Conservation (phyloP, 2,113 vertebrate species). For the Bostrychus sinensis region DNA sequence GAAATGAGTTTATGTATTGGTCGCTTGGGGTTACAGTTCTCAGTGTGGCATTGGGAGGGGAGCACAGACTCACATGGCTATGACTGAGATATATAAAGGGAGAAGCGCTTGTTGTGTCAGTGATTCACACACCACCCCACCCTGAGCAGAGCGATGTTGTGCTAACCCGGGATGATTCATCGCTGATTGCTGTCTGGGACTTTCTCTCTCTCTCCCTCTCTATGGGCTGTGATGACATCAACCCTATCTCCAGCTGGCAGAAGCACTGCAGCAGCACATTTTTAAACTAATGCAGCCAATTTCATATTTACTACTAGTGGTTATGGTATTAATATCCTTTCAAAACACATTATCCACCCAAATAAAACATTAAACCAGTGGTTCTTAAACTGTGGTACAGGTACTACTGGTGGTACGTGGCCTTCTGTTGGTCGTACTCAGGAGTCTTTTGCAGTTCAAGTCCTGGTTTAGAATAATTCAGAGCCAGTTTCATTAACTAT, state of each 20-base stretch:
- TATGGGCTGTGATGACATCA: conserved; percentile 74
- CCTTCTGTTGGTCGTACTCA: neutral
- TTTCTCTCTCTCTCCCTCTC: conserved; percentile 46
- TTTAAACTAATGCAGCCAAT: neutral
- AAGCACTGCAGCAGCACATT: conserved; percentile 40
- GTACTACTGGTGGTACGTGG: neutral
- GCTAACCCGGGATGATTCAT: conserved; percentile 66
- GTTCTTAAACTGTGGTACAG: neutral
- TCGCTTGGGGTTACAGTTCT: conserved; percentile 1
- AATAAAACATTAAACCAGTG: no score
- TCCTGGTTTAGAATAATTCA: no score
- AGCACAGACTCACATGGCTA: conserved; percentile 56
- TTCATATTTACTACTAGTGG: neutral
- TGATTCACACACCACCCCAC: conserved; percentile 65
- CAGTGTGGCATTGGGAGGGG: conserved; percentile 26
- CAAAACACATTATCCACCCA: no score
- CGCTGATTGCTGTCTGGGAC: conserved; percentile 56
- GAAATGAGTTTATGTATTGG: conserved; percentile 48
- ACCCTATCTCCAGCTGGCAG: conserved; percentile 63
- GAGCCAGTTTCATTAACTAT: no score
- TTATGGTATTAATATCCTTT: neutral
- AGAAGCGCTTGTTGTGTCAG: conserved; percentile 51
- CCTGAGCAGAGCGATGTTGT: conserved; percentile 48
- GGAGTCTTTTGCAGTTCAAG: no score
- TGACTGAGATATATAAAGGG: conserved; percentile 51